Evolutionary conservation across 2,797 vertebrate species (phyloP).

Genomic region (Mus spretus): DNA sequence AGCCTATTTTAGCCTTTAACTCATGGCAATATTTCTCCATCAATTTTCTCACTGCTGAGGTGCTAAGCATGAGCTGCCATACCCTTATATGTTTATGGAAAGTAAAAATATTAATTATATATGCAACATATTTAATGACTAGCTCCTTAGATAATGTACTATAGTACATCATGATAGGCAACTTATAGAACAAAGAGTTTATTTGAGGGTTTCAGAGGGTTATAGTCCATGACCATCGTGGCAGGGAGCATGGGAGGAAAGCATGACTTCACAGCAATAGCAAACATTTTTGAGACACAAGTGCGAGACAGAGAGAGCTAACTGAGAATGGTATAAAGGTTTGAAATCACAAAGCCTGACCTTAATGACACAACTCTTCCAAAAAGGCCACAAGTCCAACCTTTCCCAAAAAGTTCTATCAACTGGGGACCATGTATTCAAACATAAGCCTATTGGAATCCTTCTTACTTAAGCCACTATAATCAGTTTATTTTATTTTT

Average conservation of each 20-base stretch:
- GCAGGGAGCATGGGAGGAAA: not conserved
- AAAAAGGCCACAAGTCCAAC: not conserved
- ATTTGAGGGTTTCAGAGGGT: not conserved
- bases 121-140: not conserved
- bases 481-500: not conserved
- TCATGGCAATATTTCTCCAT: not conserved
- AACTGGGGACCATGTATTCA: not conserved
- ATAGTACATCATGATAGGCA: not conserved
- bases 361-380: not conserved
- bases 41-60: not conserved
- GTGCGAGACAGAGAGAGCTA: not conserved
- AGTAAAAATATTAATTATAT: not conserved
- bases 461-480: not conserved
- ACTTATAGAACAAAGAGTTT: not conserved
- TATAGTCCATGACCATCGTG: not conserved
- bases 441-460: not conserved
- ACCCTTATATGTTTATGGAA: not conserved
- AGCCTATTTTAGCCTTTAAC: not conserved
- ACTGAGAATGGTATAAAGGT: not conserved
- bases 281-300: not conserved
- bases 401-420: not conserved
- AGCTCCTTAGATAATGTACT: not conserved
- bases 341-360: not conserved
- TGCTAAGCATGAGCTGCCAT: not conserved
- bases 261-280: not conserved